These are phyloP conservation scores for Zaprionus africanus DNA, from an alignment of 1,140 invertebrate genomes.

Conservation along the genomic window DNA sequence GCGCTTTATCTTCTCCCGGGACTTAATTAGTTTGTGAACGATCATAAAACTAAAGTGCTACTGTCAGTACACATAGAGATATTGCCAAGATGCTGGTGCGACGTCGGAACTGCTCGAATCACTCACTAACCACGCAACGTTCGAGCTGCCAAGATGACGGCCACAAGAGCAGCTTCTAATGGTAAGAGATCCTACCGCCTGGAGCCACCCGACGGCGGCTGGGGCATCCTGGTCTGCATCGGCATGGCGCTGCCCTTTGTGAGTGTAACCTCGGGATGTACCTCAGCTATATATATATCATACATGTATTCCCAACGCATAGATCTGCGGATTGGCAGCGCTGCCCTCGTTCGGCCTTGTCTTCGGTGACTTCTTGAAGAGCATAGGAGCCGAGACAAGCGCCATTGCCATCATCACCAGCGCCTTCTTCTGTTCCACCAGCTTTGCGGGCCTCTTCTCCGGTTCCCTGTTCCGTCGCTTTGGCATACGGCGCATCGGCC, in stretches of 20 bases:
- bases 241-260: conserved; percentile 87
- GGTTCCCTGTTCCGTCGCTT: conserved; percentile 86
- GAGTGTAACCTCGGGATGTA: conserved; percentile 76
- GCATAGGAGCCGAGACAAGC: conserved; percentile 86
- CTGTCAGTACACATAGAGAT: neutral
- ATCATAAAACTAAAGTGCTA: conserved; percentile 6
- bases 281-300: neutral
- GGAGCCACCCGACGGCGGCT: conserved; percentile 87
- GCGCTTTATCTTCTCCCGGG: neutral
- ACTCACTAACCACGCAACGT: conserved; percentile 36
- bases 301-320: conserved; percentile 11
- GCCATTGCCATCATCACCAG: conserved; percentile 87
- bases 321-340: conserved; percentile 86
- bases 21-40: neutral
- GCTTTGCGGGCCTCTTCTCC: conserved; percentile 86
- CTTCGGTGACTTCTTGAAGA: conserved; percentile 87
- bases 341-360: conserved; percentile 88
- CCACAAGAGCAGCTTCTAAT: conserved; percentile 16
- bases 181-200: conserved; percentile 41
- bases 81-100: neutral
- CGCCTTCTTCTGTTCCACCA: conserved; percentile 87
- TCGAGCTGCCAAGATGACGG: conserved; percentile 45
- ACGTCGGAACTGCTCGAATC: conserved; percentile 13
- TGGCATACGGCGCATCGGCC: conserved; percentile 86
- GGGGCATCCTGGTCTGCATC: conserved; percentile 87